Conservation (phyloP, 2,888 invertebrate genomes). For the Epirrhoe tristata region DNA sequence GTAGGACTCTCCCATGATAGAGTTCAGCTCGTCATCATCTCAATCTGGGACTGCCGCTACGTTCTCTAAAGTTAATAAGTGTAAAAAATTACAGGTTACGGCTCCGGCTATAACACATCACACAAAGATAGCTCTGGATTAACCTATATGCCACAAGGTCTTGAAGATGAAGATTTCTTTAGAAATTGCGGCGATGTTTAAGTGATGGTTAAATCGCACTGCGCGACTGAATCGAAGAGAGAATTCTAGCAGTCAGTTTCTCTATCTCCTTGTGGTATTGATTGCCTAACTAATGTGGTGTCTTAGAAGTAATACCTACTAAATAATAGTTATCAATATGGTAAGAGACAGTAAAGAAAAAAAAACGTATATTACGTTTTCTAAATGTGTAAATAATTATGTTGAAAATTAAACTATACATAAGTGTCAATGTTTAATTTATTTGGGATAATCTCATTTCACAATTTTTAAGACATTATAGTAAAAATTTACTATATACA, state of each 20-base stretch:
- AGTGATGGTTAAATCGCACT: not conserved
- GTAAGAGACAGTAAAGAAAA: no score
- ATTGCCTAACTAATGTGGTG: no score
- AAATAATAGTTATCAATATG: no score
- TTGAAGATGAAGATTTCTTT: constrained; percentile 87
- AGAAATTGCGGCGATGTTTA: constrained; percentile 41
- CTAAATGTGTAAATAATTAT: constrained; percentile 3
- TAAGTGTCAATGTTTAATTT: constrained; percentile 80
- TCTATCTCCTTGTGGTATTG: not conserved
- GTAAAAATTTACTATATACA: constrained; percentile 83
- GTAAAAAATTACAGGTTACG: constrained; percentile 83
- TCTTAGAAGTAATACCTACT: no score
- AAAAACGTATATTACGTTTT: no score
- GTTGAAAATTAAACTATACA: constrained; percentile 34
- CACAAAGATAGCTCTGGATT: constrained; percentile 85
- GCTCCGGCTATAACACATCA: constrained; percentile 85
- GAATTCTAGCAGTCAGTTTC: no score
- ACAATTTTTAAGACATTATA: constrained; percentile 75
- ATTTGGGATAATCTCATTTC: constrained; percentile 83
- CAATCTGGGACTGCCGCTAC: no score
- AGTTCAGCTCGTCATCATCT: no score
- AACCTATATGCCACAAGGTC: constrained; percentile 88
- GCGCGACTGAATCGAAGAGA: not conserved
- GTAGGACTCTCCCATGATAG: no score
- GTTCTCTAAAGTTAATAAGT: not conserved